Conservation (phyloP, 2,888 invertebrate genomes). For the Chirona hameri region DNA sequence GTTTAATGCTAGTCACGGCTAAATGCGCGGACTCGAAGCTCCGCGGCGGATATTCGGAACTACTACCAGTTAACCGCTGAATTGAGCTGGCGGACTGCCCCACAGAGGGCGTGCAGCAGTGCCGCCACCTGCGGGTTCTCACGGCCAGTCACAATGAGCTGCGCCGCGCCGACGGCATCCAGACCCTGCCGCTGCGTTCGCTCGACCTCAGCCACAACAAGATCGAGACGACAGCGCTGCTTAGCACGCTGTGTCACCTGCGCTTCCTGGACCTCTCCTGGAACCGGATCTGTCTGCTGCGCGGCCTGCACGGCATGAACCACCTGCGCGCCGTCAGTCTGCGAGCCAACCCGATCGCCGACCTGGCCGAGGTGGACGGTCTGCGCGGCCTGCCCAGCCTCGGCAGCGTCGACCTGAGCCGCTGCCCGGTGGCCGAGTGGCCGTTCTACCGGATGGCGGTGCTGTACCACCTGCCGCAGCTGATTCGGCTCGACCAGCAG, state of each 20-base stretch:
- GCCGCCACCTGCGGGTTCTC: not conserved
- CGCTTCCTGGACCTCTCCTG: constrained; percentile 8
- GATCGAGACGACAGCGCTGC: constrained; percentile 40
- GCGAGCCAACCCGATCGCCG: constrained; percentile 10
- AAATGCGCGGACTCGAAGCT: no score
- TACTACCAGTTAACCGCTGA: no score
- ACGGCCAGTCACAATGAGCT: constrained; percentile 8
- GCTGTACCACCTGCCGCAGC: constrained; percentile 22
- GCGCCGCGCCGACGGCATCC: not conserved
- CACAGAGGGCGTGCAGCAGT: not conserved
- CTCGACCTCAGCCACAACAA: constrained; percentile 43
- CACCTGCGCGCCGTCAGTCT: not conserved
- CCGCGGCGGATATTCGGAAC: no score
- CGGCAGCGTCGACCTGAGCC: not conserved
- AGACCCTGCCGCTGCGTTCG: constrained; percentile 4
- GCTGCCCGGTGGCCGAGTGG: not conserved
- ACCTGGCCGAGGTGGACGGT: not conserved
- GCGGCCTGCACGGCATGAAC: not conserved
- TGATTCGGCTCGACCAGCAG: not conserved
- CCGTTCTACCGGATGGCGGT: not conserved
- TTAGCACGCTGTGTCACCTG: not conserved
- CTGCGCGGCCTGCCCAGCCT: constrained; percentile 5
- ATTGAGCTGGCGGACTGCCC: not conserved
- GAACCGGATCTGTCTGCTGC: constrained; percentile 6
- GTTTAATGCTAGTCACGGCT: no score